These are phyloP conservation scores for Pterostichus madidus DNA, from an alignment of 2,888 invertebrate species.

Conservation along the genomic window DNA sequence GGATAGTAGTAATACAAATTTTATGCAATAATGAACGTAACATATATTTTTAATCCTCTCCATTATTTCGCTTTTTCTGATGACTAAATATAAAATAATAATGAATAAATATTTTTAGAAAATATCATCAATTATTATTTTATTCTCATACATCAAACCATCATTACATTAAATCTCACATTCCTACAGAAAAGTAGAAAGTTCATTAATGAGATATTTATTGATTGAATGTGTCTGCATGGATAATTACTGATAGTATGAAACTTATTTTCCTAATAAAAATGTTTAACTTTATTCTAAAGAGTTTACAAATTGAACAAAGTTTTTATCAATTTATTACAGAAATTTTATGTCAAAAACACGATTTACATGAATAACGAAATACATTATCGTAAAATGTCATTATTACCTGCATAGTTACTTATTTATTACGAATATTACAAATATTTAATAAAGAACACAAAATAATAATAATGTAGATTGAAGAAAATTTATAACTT, in stretches of 20 bases:
- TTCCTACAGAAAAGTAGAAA: constrained; percentile 18
- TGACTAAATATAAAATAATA: constrained; percentile 7
- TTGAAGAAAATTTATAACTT: no score
- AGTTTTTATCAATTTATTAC: no score
- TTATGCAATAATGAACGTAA: background rate
- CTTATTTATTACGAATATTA: no score
- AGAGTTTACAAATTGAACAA: background rate
- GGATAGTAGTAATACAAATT: background rate
- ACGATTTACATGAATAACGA: no score
- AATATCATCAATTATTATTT: constrained; percentile 37
- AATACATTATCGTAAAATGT: no score
- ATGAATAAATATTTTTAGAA: constrained; percentile 34
- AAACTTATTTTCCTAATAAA: constrained; percentile 9
- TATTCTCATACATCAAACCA: constrained; percentile 10
- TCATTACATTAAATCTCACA: constrained; percentile 16
- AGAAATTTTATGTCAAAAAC: no score
- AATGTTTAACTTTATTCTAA: constrained; percentile 17
- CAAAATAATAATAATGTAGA: no score
- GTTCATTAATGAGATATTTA: constrained; percentile 40
- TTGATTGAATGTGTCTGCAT: constrained; percentile 22
- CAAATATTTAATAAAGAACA: no score
- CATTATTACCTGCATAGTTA: no score
- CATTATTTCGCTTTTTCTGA: constrained; percentile 1
- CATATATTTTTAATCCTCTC: background rate
- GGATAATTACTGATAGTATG: constrained; percentile 1